Evolutionary conservation across 1,140 invertebrate species (phyloP), one percentile per base, ranked within the genome.

Genomic region (Mercenaria mercenaria): DNA sequence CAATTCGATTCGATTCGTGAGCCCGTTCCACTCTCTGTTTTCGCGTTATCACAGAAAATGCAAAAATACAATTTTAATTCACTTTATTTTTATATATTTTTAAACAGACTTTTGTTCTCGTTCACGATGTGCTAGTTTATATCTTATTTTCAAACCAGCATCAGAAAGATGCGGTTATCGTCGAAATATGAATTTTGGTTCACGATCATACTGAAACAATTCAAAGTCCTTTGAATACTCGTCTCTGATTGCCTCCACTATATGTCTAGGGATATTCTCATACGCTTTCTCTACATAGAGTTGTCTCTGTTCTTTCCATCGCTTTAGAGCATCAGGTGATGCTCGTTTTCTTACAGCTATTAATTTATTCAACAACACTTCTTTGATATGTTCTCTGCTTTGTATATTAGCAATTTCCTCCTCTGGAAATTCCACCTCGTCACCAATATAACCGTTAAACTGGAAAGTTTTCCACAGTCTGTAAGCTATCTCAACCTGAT

Each of bases 401-500:
- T 88, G 37, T 47, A 79, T 43, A 29, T 79, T 61, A 37, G 61
- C 39, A 34, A 87, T 18, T 47, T 87, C 74, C 32, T 77, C 74
- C 23, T 87, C 23, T 11, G 85, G 85, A 32, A 87, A 87, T 23
- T 77, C 41, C 4, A 59, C 37, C 29, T 87, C 74, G 32, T 61
- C 52, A 0, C 72, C 72, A 18, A 87, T 50, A 34, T 87, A 87
- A n/a, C 85, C 85, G 18, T 87, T 87, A n/a, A 43, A 77, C 39
- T 87, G 72, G 47, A 87, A 87, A 15, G 74, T 50, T 47, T 77
- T 64, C 85, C 85, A 87, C 1, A 87, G 34, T 32, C 85, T 34
- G 18, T 20, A 23, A 0, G 72, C 74, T 26, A 87, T 50, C 15
- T 77, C 74, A 0, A 76, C 39, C 32, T 79, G 56, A 34, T 79